A percentile compares a stretch with the other conserved stretches of the same genome.
Conservation (phyloP, 2,113 vertebrate species). For the Amia ocellicauda region DNA sequence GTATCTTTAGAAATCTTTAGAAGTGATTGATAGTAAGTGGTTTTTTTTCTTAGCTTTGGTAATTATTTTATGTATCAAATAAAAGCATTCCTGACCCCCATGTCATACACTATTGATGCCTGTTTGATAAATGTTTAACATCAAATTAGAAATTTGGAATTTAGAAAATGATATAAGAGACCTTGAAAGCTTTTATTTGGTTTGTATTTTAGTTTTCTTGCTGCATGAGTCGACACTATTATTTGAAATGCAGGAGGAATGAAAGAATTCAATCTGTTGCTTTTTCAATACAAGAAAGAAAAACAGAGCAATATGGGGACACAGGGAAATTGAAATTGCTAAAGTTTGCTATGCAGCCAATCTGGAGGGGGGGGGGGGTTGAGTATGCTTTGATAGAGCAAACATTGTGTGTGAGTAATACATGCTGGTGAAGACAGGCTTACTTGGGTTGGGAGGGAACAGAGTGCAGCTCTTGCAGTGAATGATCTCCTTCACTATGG, state of each 20-base stretch:
- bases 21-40: no score
- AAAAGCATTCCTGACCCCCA: no score
- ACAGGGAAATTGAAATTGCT: not conserved
- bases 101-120: no score
- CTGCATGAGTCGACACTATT: conserved; percentile 30
- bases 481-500: conserved; percentile 90
- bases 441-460: conserved; percentile 94
- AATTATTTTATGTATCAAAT: no score
- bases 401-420: no score
- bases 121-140: no score
- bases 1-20: no score
- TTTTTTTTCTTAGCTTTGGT: no score
- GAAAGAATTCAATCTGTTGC: conserved; percentile 14
- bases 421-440: conserved; percentile 42
- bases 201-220: conserved; percentile 21
- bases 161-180: conserved; percentile 18
- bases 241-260: conserved; percentile 39
- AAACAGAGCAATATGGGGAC: conserved; percentile 16
- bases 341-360: no score
- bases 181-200: conserved; percentile 24
- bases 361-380: no score
- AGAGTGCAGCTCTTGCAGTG: conserved; percentile 96
- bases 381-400: no score
- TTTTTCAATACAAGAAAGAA: conserved; percentile 27
- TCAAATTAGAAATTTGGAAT: no score